phyloP scores from a whole-genome alignment of 2,888 invertebrate genomes.

The Drosophila melanosoma region DNA sequence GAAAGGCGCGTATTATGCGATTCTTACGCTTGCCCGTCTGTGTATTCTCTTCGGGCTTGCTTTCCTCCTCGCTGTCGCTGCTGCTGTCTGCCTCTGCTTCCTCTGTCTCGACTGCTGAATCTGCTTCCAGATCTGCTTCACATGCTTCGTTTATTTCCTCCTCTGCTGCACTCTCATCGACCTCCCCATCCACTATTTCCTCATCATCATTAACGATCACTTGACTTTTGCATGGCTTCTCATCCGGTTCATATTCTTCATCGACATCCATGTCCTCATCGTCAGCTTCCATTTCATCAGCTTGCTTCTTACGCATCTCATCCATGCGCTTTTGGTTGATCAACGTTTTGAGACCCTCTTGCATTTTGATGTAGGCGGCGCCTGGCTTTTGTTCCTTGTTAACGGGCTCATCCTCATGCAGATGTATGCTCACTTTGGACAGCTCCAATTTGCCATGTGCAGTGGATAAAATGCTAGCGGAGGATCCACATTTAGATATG shows the following conservation, averaged over 20 bases:
- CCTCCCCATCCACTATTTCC: conserved; percentile 71
- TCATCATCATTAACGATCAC: conserved; percentile 60
- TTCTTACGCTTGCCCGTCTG: conserved; percentile 84
- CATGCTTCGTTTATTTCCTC: conserved; percentile 16
- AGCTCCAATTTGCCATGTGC: conserved; percentile 85
- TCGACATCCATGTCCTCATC: conserved; percentile 70
- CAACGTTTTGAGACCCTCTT: conserved; percentile 89
- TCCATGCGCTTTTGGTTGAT: conserved; percentile 90
- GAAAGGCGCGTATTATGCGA: conserved; percentile 81
- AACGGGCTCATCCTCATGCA: conserved; percentile 73
- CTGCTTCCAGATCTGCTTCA: conserved; percentile 69
- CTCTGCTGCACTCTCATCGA: conserved; percentile 66
- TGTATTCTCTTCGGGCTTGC: conserved; percentile 72
- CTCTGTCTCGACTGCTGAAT: conserved; percentile 56
- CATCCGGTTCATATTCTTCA: conserved; percentile 81
- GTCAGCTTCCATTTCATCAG: conserved; percentile 85
- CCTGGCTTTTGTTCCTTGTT: conserved; percentile 88
- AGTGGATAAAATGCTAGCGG: conserved; percentile 84
- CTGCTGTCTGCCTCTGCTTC: conserved; percentile 48
- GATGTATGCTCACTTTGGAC: conserved; percentile 76
- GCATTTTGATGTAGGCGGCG: conserved; percentile 89
- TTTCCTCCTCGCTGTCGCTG: conserved; percentile 66
- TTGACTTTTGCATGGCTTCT: conserved; percentile 49
- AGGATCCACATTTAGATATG: background rate
- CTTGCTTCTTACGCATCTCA: conserved; percentile 87